Conservation (phyloP, 2,888 invertebrate genomes). For the Griposia aprilina region DNA sequence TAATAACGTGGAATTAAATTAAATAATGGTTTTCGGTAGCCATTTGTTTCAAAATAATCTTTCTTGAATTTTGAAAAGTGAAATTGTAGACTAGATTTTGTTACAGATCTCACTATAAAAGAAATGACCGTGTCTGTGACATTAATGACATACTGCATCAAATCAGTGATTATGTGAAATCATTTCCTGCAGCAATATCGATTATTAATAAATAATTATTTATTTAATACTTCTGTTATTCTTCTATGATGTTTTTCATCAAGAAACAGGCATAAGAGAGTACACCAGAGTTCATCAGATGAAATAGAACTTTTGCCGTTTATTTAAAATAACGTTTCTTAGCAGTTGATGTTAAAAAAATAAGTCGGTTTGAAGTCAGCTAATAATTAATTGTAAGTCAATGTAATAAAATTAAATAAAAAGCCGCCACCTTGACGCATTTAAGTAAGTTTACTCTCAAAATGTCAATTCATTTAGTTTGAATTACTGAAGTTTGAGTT, state of each 20-base stretch:
- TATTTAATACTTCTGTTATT: neutral
- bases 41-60: neutral
- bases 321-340: too few species aligned
- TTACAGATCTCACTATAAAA: neutral
- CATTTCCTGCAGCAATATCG: neutral
- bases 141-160: too few species aligned
- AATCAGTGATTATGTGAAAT: too few species aligned
- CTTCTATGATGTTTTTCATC: neutral
- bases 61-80: neutral
- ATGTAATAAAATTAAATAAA: conserved; percentile 20
- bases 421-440: neutral
- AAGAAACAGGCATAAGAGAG: too few species aligned
- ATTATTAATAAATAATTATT: too few species aligned
- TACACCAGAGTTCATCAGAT: too few species aligned
- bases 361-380: too few species aligned
- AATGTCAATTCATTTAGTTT: conserved; percentile 41
- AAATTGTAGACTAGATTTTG: neutral
- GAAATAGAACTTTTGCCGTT: too few species aligned
- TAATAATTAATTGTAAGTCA: neutral
- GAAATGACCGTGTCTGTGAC: neutral
- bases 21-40: conserved; percentile 1
- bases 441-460: conserved; percentile 10
- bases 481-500: conserved; percentile 9
- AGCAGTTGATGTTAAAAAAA: too few species aligned
- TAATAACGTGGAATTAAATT: conserved; percentile 21